Percentiles rank a stretch among this genome's conserved stretches.
Conservation (phyloP, 2,113 vertebrate species). For the Tupaia chinensis region DNA sequence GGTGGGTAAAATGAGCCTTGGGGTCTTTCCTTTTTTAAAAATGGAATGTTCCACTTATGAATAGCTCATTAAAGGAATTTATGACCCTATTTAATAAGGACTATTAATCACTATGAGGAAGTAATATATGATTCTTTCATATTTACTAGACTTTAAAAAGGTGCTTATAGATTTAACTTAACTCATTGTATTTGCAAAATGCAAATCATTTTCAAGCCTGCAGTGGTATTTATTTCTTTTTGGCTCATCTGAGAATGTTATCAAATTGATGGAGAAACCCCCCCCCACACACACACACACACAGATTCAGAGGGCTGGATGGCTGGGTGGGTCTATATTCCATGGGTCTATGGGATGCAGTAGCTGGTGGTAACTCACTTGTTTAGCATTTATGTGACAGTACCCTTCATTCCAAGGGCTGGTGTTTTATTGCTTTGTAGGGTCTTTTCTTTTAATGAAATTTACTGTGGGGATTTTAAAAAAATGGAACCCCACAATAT, state of each 20-base stretch:
- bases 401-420: not conserved
- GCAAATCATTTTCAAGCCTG: not conserved
- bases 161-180: not conserved
- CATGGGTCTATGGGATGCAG: accelerated
- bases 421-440: not conserved
- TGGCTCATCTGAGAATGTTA: not conserved
- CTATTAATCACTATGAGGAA: not conserved
- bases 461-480: not conserved
- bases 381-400: not conserved
- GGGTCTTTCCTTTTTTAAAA: not conserved
- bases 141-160: slow-evolving; percentile 9
- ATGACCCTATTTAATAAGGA: not conserved
- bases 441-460: slow-evolving; percentile 9
- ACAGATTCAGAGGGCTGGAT: not conserved
- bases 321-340: not conserved
- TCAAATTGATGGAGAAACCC: not conserved
- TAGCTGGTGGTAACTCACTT: not conserved
- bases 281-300: not conserved
- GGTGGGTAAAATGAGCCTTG: not conserved
- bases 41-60: not conserved
- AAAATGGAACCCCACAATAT: not conserved
- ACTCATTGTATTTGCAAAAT: slow-evolving; percentile 25
- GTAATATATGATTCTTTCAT: not conserved
- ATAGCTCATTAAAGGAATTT: not conserved
- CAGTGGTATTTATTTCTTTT: not conserved